phyloP scores from a whole-genome alignment of 2,888 invertebrate genomes.

The Caenorhabditis macrosperma region DNA sequence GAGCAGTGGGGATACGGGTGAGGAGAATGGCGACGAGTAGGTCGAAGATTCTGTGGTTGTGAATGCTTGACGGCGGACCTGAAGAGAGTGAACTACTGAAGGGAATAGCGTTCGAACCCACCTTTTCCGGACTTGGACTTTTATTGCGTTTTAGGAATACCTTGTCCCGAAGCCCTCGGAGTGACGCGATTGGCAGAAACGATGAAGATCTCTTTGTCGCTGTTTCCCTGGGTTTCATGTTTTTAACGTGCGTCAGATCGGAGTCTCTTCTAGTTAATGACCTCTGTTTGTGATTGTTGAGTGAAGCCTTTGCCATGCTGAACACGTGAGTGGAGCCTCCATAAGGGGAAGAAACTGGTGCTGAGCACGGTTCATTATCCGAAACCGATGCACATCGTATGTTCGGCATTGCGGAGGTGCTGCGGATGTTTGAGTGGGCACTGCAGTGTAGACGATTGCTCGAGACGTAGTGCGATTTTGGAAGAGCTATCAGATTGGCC shows the following conservation, averaged over 20 bases:
- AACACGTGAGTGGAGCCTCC: conserved; percentile 5
- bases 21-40: background rate
- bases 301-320: conserved; percentile 36
- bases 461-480: conserved; percentile 49
- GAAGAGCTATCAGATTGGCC: conserved; percentile 53
- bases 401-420: conserved; percentile 55
- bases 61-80: conserved; percentile 18
- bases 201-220: conserved; percentile 43
- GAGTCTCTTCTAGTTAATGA: conserved; percentile 43
- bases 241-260: conserved; percentile 48
- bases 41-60: background rate
- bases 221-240: background rate
- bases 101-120: background rate
- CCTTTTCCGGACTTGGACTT: conserved; percentile 52
- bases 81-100: background rate
- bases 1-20: conserved; percentile 5
- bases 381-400: conserved; percentile 31
- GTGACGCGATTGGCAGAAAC: conserved; percentile 37
- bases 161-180: conserved; percentile 45
- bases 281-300: conserved; percentile 15
- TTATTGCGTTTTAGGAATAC: conserved; percentile 51
- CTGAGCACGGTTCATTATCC: background rate
- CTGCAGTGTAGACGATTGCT: conserved; percentile 27
- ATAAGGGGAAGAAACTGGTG: background rate
- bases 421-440: conserved; percentile 21